Evolutionary conservation across 2,888 invertebrate species (phyloP).

Genomic region (Hemithea aestivaria): DNA sequence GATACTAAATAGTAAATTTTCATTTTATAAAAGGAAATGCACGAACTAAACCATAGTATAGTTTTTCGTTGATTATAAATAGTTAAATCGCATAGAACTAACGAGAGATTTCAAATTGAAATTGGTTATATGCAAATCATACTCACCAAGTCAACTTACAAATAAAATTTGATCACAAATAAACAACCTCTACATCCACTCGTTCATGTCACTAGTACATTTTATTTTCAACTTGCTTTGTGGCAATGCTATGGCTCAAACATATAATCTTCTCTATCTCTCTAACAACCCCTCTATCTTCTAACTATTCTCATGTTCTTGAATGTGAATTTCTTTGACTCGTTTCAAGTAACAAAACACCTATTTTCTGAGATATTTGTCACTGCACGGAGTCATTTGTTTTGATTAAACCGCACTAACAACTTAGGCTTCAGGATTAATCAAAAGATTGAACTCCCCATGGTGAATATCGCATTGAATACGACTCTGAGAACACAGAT

Average conservation of each 20-base stretch:
- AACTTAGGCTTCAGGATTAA: constrained; percentile 6
- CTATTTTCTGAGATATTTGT: constrained; percentile 37
- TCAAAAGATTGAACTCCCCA: constrained; percentile 14
- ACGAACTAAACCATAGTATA: constrained; percentile 42
- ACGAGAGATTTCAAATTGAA: constrained; percentile 24
- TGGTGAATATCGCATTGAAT: constrained; percentile 27
- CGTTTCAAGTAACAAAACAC: constrained; percentile 26
- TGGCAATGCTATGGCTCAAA: constrained; percentile 74
- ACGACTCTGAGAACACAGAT: constrained; percentile 36
- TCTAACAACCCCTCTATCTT: constrained; percentile 37
- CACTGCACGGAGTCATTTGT: constrained; percentile 34
- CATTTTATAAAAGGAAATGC: constrained; percentile 42
- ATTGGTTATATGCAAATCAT: constrained; percentile 35
- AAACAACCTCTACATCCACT: constrained; percentile 42
- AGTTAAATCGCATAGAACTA: constrained; percentile 29
- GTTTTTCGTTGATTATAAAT: constrained; percentile 37
- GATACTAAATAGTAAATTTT: constrained; percentile 29
- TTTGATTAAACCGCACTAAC: constrained; percentile 22
- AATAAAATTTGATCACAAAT: constrained; percentile 32
- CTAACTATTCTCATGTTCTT: constrained; percentile 36
- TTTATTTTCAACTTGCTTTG: constrained; percentile 73
- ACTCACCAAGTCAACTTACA: constrained; percentile 34
- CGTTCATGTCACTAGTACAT: constrained; percentile 61
- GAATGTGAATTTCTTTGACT: constrained; percentile 29
- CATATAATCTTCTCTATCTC: constrained; percentile 30